Conservation (phyloP, 2,888 invertebrate species). For the Acronicta aceris region DNA sequence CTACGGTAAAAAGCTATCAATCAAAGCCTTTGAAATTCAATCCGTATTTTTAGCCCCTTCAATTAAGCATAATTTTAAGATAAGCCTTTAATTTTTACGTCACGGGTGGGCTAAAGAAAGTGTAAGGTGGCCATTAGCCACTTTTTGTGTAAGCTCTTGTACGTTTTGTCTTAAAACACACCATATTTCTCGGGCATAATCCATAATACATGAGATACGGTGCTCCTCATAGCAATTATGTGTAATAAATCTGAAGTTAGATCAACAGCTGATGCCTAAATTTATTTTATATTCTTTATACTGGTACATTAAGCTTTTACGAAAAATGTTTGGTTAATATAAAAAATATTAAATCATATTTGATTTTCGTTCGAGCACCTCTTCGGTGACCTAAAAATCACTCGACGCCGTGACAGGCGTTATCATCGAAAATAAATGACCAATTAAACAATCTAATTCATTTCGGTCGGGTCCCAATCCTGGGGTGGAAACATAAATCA, state of each 20-base stretch:
- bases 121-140: conserved; percentile 84
- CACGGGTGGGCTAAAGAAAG: conserved; percentile 85
- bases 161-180: conserved; percentile 83
- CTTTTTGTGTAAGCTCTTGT: conserved; percentile 76
- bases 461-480: conserved; percentile 74
- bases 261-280: conserved; percentile 80
- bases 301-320: conserved; percentile 21
- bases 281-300: conserved; percentile 57
- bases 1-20: conserved; percentile 77
- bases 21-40: conserved; percentile 85
- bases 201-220: conserved; percentile 86
- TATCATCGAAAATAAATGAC: conserved; percentile 87
- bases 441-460: conserved; percentile 88
- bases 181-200: conserved; percentile 81
- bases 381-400: conserved; percentile 77
- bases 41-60: conserved; percentile 84
- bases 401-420: conserved; percentile 68
- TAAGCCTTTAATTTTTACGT: conserved; percentile 87
- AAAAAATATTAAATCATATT: conserved; percentile 65
- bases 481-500: conserved; percentile 88
- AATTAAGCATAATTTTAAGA: conserved; percentile 88
- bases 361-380: conserved; percentile 68
- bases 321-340: conserved; percentile 45
- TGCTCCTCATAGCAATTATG: conserved; percentile 84
- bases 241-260: conserved; percentile 86